phyloP scores from a whole-genome alignment of 1,140 invertebrate genomes.

The Cydia strobilella region DNA sequence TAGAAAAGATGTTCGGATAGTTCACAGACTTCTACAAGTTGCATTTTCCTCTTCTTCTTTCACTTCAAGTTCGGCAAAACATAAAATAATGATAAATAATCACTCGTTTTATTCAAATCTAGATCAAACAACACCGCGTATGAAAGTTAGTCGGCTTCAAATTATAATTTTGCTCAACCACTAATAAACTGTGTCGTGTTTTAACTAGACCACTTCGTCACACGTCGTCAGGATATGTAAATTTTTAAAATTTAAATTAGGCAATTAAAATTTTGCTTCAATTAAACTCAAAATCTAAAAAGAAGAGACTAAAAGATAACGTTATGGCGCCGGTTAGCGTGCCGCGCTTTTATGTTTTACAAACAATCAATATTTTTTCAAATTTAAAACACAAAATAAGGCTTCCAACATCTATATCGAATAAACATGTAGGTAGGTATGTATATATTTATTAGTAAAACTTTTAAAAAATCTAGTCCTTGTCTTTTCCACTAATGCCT shows the following conservation, averaged over 20 bases:
- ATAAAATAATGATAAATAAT: too few relatives aligned
- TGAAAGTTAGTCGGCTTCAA: neutral
- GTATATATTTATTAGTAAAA: too few relatives aligned
- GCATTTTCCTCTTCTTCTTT: too few relatives aligned
- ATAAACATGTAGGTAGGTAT: too few relatives aligned
- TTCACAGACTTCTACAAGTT: too few relatives aligned
- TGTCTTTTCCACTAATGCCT: too few relatives aligned
- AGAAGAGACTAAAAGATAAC: neutral
- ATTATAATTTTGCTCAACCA: neutral
- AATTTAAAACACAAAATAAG: too few relatives aligned
- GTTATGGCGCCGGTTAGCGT: neutral
- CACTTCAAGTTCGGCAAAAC: too few relatives aligned
- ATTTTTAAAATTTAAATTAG: neutral
- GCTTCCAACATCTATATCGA: too few relatives aligned
- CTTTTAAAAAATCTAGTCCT: too few relatives aligned
- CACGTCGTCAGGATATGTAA: slow-evolving; percentile 10
- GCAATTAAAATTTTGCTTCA: neutral
- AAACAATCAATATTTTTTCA: neutral
- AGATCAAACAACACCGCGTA: neutral
- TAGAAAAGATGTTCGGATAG: too few relatives aligned
- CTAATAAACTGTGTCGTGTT: neutral
- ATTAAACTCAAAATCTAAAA: neutral
- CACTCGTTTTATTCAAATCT: neutral
- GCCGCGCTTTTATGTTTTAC: neutral
- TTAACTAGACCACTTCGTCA: slow-evolving; percentile 5